Percentiles rank a stretch among this genome's conserved stretches.
phyloP scores from a whole-genome alignment of 30 jellyfish, hydroid and myxozoan genomes.

The Hydractinia echinata region DNA sequence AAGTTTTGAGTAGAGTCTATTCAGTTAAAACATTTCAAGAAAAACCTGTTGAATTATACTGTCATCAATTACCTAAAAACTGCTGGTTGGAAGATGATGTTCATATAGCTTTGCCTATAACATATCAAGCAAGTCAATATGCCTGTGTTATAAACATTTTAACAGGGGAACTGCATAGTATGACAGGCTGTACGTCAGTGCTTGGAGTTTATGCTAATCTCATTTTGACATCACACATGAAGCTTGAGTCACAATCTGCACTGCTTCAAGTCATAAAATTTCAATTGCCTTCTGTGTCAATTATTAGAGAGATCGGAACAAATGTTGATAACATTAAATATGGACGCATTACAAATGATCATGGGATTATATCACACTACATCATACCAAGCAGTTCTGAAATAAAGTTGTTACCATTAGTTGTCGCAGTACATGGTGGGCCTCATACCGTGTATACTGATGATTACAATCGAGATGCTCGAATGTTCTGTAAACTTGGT shows the following conservation, averaged over 20 bases:
- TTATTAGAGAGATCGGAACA: neutral
- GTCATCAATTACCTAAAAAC: conserved; percentile 15
- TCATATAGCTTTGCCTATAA: conserved; percentile 3
- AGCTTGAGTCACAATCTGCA: conserved; percentile 25
- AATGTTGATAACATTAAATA: neutral
- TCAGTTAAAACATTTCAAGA: conserved; percentile 11
- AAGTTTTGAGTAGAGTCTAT: neutral
- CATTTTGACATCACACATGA: neutral
- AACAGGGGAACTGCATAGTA: neutral
- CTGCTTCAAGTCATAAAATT: conserved; percentile 10
- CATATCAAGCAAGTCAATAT: neutral
- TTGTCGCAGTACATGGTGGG: conserved; percentile 61
- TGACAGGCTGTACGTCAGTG: conserved; percentile 4
- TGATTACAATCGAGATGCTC: conserved; percentile 25
- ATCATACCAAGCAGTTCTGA: neutral
- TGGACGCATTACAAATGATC: conserved; percentile 9
- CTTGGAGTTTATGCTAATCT: conserved; percentile 14
- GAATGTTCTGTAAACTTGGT: conserved; percentile 40
- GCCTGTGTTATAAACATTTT: conserved; percentile 30
- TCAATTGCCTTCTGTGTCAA: neutral
- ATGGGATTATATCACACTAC: conserved; percentile 16
- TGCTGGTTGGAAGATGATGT: conserved; percentile 42
- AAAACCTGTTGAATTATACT: conserved; percentile 24
- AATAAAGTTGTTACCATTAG: conserved; percentile 16
- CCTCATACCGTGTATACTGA: conserved; percentile 39